Percentiles rank a stretch among this genome's conserved stretches.
These are phyloP conservation scores for Vanessa atalanta DNA, from an alignment of 1,140 invertebrate genomes.

Conservation along the genomic window DNA sequence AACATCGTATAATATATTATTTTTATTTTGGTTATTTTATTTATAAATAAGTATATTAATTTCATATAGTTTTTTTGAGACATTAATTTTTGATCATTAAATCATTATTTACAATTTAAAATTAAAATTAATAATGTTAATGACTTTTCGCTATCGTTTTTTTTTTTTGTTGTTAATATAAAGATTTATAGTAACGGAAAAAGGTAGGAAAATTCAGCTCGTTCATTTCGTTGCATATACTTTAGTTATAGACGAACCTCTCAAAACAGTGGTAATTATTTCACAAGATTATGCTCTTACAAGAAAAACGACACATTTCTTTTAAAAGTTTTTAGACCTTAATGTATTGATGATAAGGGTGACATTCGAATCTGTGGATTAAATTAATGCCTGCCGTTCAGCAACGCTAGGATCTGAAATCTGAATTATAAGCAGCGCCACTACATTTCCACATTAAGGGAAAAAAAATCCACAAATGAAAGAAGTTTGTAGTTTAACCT, in stretches of 20 bases:
- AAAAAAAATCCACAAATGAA: background rate
- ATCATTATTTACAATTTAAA: too few species aligned
- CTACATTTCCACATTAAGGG: conserved; percentile 17
- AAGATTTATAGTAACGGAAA: too few species aligned
- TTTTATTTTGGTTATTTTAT: too few species aligned
- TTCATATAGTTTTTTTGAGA: too few species aligned
- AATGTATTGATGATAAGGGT: background rate
- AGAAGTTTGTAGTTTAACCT: background rate
- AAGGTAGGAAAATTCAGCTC: too few species aligned
- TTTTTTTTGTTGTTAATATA: too few species aligned
- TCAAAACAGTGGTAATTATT: conserved; percentile 18
- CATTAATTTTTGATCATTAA: too few species aligned
- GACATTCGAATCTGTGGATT: background rate
- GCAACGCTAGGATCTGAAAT: background rate
- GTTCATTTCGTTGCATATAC: too few species aligned
- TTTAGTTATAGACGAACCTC: background rate
- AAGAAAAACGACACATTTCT: background rate
- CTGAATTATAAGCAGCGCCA: conserved; percentile 10
- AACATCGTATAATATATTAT: background rate
- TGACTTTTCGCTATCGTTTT: too few species aligned
- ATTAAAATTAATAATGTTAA: too few species aligned
- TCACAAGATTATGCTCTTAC: background rate
- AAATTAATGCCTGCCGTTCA: background rate
- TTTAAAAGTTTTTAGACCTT: background rate
- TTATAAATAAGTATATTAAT: too few species aligned